Conservation (phyloP, 2,797 vertebrate species). For the Pseudomugil tenellus region DNA sequence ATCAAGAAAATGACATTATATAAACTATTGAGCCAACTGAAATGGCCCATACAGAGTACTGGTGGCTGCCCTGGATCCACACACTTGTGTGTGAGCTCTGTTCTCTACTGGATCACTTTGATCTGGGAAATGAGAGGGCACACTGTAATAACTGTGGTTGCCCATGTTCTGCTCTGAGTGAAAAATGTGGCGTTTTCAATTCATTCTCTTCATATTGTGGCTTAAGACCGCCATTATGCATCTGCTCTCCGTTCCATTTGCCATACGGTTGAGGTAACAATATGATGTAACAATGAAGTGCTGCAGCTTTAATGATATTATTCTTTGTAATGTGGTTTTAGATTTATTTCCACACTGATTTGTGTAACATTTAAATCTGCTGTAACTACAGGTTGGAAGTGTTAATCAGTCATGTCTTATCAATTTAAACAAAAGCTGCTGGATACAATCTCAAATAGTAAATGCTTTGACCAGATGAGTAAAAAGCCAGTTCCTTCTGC, state of each 20-base stretch:
- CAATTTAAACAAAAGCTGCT: constrained; percentile 20
- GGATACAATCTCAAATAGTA: constrained; percentile 15
- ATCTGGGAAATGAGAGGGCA: constrained; percentile 44
- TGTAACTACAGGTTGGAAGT: constrained; percentile 28
- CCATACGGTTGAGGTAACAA: constrained; percentile 23
- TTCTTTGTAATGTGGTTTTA: constrained; percentile 8
- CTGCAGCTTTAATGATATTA: constrained; percentile 19
- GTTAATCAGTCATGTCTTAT: not conserved
- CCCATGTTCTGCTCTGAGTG: constrained; percentile 32
- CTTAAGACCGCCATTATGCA: constrained; percentile 41
- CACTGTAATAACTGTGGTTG: constrained; percentile 44
- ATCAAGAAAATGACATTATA: constrained; percentile 14
- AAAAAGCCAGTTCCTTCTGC: not conserved
- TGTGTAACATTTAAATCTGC: constrained; percentile 12
- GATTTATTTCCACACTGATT: not conserved
- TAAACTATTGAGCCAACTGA: constrained; percentile 24
- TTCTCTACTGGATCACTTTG: constrained; percentile 38
- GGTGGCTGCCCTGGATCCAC: constrained; percentile 9
- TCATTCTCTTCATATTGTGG: constrained; percentile 41
- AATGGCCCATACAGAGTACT: constrained; percentile 4
- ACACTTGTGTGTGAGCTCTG: constrained; percentile 27
- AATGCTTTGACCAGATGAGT: constrained; percentile 27
- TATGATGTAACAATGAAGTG: constrained; percentile 13
- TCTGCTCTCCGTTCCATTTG: constrained; percentile 31
- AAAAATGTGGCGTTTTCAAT: constrained; percentile 45